phyloP scores from a whole-genome alignment of 2,888 invertebrate genomes.

The Campoplex capitator region DNA sequence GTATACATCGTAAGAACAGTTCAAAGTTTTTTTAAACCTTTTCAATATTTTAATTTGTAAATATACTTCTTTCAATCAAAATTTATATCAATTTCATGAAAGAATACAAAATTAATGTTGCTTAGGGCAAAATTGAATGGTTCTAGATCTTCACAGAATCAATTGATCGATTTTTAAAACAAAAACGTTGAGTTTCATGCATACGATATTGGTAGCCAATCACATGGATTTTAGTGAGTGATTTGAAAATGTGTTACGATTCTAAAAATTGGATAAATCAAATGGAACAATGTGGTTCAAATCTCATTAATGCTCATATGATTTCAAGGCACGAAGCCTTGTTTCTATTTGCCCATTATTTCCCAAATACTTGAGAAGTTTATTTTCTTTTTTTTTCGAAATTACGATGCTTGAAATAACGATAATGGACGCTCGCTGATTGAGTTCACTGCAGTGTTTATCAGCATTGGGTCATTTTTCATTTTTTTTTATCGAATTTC shows the following conservation, averaged over 20 bases:
- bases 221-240: no score
- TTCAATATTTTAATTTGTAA: conserved; percentile 1
- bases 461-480: background rate
- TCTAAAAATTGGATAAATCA: no score
- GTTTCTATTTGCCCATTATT: no score
- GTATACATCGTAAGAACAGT: background rate
- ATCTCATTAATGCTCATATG: no score
- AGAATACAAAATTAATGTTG: background rate
- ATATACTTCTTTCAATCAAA: conserved; percentile 34
- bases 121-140: background rate
- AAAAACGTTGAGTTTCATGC: no score
- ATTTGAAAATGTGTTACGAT: no score
- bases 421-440: background rate
- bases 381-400: background rate
- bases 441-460: background rate
- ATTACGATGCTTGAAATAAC: background rate
- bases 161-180: background rate
- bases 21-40: background rate
- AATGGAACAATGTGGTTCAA: no score
- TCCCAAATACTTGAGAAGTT: no score
- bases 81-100: background rate
- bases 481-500: background rate
- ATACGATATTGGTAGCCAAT: no score
- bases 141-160: background rate
- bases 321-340: no score